phyloP scores from a whole-genome alignment of 2,888 invertebrate genomes.

The Lingula anatina region DNA sequence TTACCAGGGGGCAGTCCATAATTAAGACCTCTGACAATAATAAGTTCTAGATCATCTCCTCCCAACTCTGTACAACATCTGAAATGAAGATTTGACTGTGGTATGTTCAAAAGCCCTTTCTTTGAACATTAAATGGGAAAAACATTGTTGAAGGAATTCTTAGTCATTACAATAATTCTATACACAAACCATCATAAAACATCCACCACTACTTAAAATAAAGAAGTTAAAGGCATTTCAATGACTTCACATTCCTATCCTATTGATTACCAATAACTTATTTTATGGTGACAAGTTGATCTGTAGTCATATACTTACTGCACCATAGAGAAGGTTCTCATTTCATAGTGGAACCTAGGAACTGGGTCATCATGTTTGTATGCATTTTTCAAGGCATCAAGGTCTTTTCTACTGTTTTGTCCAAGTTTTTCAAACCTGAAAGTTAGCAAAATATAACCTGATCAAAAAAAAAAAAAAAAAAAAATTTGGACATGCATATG shows the following conservation, averaged over 20 bases:
- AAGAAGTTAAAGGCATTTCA: no score
- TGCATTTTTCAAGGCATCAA: constrained; percentile 76
- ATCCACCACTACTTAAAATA: no score
- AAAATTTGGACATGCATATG: not conserved
- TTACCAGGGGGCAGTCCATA: constrained; percentile 56
- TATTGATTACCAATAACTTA: no score
- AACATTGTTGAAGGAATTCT: no score
- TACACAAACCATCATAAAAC: no score
- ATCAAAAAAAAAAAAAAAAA: not conserved
- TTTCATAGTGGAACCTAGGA: constrained; percentile 92
- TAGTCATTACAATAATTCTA: no score
- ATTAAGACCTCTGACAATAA: constrained; percentile 79
- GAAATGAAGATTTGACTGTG: not conserved
- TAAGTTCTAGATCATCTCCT: constrained; percentile 84
- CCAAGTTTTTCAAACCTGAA: constrained; percentile 80
- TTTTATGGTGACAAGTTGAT: no score
- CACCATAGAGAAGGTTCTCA: constrained; percentile 76
- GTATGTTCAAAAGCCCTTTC: not conserved
- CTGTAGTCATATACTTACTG: no score
- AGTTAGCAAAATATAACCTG: not conserved
- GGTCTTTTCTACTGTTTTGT: constrained; percentile 76
- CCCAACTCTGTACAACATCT: constrained; percentile 85
- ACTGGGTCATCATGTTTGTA: constrained; percentile 58
- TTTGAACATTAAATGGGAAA: no score
- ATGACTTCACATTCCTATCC: no score